A percentile compares a stretch with the other conserved stretches of the same genome.
Evolutionary conservation across 2,888 invertebrate genomes (phyloP).

Genomic region (Conus canariensis): DNA sequence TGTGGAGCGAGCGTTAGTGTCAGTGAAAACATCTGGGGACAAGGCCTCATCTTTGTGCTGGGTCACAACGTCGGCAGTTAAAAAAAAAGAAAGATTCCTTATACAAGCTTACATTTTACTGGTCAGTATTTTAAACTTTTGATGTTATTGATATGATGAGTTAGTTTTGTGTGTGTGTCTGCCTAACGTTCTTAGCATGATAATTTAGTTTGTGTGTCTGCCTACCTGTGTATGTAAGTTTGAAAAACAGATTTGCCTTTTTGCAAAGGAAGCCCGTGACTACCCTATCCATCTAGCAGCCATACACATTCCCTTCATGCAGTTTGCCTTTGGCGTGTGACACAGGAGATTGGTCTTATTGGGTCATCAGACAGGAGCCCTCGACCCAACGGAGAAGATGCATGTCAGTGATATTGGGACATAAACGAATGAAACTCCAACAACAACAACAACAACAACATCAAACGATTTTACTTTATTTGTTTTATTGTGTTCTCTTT

Average conservation of each 20-base stretch:
- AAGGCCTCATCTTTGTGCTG: neutral
- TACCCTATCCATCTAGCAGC: neutral
- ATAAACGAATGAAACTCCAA: too few species aligned
- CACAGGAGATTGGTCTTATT: too few species aligned
- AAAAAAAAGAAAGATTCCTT: neutral
- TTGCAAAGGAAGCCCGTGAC: neutral
- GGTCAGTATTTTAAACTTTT: constrained; percentile 20
- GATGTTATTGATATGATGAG: neutral
- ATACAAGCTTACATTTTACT: neutral
- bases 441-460: too few species aligned
- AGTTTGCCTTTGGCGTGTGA: neutral
- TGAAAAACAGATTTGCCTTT: neutral
- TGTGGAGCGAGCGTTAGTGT: neutral
- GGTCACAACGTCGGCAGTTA: neutral
- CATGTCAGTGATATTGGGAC: too few species aligned
- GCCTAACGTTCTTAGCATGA: neutral
- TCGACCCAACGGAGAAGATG: too few species aligned
- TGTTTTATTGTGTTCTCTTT: too few species aligned
- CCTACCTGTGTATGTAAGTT: neutral
- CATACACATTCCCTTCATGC: neutral
- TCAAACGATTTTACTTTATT: too few species aligned
- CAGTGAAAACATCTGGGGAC: neutral
- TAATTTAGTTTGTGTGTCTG: neutral
- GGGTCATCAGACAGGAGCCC: too few species aligned
- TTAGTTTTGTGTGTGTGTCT: too few species aligned